Evolutionary conservation across 1,140 invertebrate species (phyloP), one percentile per base, ranked within the genome.

Genomic region (Drosophila hydei): DNA sequence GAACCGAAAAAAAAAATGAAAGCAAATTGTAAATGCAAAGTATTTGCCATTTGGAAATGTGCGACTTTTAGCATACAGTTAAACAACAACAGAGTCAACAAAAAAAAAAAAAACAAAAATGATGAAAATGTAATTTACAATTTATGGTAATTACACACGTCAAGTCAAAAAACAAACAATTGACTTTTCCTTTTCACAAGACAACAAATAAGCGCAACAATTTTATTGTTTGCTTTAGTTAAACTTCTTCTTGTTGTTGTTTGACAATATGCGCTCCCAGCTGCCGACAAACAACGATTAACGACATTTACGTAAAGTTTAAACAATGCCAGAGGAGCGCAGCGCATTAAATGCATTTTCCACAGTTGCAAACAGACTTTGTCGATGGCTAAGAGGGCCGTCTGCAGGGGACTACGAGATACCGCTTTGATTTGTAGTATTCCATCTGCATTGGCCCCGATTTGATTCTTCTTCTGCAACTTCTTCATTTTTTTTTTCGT

Each of bases 111-210:
- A 45, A 33, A n/a, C n/a, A n/a, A 62, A 64, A 36, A 62, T 56
- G 67, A 75, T 75, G 63, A 70, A 81, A 87, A 78, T 81, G 83
- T 72, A 81, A 87, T 85, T 87, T 85, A 77, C 77, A 70, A 87
- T 81, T 87, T 88, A 87, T 88, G 81, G 63, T 88, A 88, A 87
- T 85, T 85, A 84, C 80, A 72, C 76, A 79, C 80, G 75, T 83
- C 79, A 75, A 64, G 48, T 48, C 30, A 62, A 79, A 68, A 67
- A 60, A 38, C 60, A 63, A 74, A 75, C 79, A 84, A 84, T 88
- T 88, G 83, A 88, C 83, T 88, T 88, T 87, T 87, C 78, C 81
- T 87, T 87, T 87, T 77, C 48, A 58, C 42, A 79, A 47, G 38
- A 25, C 30, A 21, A 60, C 43, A 61, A 74, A 71, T 58, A 36